phyloP scores from a whole-genome alignment of 64 coral and sea anemone genomes.

The Montipora efflorescens region DNA sequence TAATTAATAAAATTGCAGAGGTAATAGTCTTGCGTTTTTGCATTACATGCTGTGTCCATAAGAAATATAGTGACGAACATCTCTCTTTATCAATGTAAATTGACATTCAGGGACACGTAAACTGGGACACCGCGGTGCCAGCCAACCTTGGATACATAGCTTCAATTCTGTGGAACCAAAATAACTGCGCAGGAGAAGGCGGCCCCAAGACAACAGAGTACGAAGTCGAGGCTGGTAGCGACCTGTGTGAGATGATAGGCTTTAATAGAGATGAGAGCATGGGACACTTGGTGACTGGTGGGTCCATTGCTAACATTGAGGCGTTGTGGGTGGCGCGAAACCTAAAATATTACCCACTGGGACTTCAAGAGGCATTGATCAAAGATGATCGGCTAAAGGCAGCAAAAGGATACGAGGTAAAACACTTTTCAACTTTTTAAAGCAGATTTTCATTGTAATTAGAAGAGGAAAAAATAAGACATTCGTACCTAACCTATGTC shows the following conservation, averaged over 20 bases:
- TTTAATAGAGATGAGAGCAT: background rate
- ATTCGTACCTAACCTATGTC: too few relatives aligned
- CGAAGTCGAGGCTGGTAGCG: background rate
- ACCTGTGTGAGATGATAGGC: background rate
- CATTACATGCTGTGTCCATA: too few relatives aligned
- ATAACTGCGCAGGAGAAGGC: conserved; percentile 75
- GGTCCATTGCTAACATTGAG: background rate
- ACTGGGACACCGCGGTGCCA: conserved; percentile 70
- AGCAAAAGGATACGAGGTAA: too few relatives aligned
- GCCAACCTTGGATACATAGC: conserved; percentile 79
- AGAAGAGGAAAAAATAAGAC: too few relatives aligned
- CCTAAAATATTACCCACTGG: background rate
- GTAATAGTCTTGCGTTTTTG: too few relatives aligned
- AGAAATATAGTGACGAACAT: too few relatives aligned
- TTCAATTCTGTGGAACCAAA: conserved; percentile 77
- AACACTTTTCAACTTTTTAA: too few relatives aligned
- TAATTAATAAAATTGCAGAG: too few relatives aligned
- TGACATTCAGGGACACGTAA: conserved; percentile 65
- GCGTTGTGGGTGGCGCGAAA: background rate
- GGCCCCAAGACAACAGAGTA: background rate
- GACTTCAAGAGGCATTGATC: background rate
- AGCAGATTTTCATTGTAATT: too few relatives aligned
- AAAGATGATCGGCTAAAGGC: background rate
- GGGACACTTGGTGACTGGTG: background rate
- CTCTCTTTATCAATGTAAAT: background rate